A percentile compares a stretch with the other conserved stretches of the same genome.
phyloP scores from a whole-genome alignment of 2,888 invertebrate species.

The Glyphotaelius pellucidus region DNA sequence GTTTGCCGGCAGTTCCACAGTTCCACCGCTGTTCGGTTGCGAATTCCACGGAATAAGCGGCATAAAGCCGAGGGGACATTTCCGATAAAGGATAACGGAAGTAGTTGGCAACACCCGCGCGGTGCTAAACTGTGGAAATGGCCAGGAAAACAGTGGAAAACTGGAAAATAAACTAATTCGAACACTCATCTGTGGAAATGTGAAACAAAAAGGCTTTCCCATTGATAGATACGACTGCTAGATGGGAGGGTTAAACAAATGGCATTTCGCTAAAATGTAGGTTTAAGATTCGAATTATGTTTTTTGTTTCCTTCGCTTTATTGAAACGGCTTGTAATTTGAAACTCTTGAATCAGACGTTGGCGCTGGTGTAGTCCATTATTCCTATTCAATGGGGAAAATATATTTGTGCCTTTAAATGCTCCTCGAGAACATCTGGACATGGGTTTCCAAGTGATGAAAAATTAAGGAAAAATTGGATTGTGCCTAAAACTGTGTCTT shows the following conservation, averaged over 20 bases:
- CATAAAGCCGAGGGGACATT: constrained; percentile 15
- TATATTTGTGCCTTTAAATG: too few relatives aligned
- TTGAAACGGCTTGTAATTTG: not conserved
- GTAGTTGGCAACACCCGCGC: constrained; percentile 45
- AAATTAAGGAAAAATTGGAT: too few relatives aligned
- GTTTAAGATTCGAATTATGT: not conserved
- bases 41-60: constrained; percentile 29
- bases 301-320: not conserved
- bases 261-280: not conserved
- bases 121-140: constrained; percentile 28
- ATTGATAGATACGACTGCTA: not conserved
- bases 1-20: not conserved
- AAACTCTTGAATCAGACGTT: too few relatives aligned
- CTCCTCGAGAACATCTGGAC: too few relatives aligned
- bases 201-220: not conserved
- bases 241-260: not conserved
- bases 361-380: too few relatives aligned
- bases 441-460: too few relatives aligned
- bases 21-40: constrained; percentile 14
- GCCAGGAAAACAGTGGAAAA: constrained; percentile 34
- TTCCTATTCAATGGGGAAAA: too few relatives aligned
- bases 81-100: constrained; percentile 29
- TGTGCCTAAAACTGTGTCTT: too few relatives aligned
- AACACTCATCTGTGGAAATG: constrained; percentile 23
- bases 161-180: constrained; percentile 41